Conservation (phyloP, 2,888 invertebrate genomes). For the Elmis aenea region DNA sequence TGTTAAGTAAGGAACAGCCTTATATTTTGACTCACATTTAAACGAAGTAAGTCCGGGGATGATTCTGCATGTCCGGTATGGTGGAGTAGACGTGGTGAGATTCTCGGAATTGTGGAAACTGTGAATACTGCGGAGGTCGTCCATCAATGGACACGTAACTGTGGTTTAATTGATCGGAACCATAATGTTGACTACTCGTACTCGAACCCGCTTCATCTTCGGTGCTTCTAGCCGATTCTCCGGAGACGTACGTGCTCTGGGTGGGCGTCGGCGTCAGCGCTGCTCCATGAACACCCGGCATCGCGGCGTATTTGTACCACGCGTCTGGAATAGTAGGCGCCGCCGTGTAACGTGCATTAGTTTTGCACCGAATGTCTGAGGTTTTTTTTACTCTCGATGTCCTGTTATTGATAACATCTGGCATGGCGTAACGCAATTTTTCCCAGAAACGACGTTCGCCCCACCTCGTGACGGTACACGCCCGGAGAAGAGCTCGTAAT, state of each 20-base stretch:
- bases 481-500: conserved; percentile 65
- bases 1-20: conserved; percentile 27
- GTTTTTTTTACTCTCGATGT: conserved; percentile 52
- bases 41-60: conserved; percentile 46
- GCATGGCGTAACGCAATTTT: conserved; percentile 69
- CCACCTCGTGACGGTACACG: conserved; percentile 67
- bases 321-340: conserved; percentile 67
- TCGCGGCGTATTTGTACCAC: conserved; percentile 66
- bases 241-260: conserved; percentile 57
- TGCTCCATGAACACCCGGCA: conserved; percentile 54
- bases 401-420: conserved; percentile 63
- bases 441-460: conserved; percentile 83
- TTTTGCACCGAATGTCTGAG: conserved; percentile 56
- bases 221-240: conserved; percentile 49
- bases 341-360: conserved; percentile 61
- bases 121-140: conserved; percentile 43
- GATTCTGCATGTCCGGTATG: conserved; percentile 44
- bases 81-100: conserved; percentile 47
- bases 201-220: conserved; percentile 54
- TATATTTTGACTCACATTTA: conserved; percentile 27
- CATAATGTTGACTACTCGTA: conserved; percentile 56
- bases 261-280: conserved; percentile 55
- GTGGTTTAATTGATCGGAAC: conserved; percentile 61
- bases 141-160: conserved; percentile 64
- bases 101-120: conserved; percentile 35